These are phyloP conservation scores for Procambarus clarkii DNA, from an alignment of 1,140 invertebrate species.

Conservation along the genomic window DNA sequence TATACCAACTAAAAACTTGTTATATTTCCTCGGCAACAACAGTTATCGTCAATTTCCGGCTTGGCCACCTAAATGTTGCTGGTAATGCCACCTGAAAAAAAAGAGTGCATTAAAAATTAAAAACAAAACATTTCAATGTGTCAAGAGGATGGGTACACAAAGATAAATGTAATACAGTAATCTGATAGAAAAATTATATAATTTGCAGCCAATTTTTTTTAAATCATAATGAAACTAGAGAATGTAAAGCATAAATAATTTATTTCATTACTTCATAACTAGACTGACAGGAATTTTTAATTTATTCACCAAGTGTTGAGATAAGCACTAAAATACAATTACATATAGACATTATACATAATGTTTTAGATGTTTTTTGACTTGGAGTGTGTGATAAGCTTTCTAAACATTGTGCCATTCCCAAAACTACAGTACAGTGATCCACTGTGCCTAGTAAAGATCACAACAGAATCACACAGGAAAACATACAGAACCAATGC, in stretches of 20 bases:
- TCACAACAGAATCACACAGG: no score
- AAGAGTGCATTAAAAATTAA: neutral
- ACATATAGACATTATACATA: no score
- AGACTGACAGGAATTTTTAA: neutral
- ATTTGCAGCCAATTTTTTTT: neutral
- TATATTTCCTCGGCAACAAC: constrained; percentile 55
- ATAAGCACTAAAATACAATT: no score
- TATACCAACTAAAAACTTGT: neutral
- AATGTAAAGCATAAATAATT: neutral
- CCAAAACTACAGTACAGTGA: no score
- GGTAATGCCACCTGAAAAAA: constrained; percentile 51
- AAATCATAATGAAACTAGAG: neutral
- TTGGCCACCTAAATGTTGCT: constrained; percentile 57
- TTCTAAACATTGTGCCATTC: neutral
- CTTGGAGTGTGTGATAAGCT: no score
- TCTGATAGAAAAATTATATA: neutral
- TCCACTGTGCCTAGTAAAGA: no score
- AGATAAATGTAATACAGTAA: neutral
- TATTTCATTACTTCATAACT: neutral
- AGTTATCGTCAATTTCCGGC: constrained; percentile 43
- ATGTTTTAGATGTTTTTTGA: no score
- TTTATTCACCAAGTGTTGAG: neutral
- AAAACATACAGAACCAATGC: no score
- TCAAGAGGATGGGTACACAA: no score
- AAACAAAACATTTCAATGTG: neutral